Evolutionary conservation across 92 coral and sea anemone species (phyloP).

Genomic region (Pocillopora grandis): DNA sequence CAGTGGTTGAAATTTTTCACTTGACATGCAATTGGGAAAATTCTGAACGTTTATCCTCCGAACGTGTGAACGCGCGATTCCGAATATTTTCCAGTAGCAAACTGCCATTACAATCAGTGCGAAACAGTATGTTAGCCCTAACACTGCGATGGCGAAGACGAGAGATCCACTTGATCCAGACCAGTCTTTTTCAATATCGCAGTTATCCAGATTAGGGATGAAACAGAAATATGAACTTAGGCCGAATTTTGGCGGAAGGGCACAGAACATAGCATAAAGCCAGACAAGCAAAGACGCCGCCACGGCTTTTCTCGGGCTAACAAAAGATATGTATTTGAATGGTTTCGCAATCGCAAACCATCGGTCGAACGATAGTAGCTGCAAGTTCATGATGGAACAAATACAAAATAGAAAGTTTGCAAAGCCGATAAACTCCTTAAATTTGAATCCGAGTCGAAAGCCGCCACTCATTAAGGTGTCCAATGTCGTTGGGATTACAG

Average conservation of each 20-base stretch:
- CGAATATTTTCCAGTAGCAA: constrained; percentile 58
- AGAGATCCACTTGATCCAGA: constrained; percentile 21
- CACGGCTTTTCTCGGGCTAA: constrained; percentile 37
- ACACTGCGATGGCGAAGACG: constrained; percentile 49
- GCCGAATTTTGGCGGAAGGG: constrained; percentile 62
- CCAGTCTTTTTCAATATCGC: constrained; percentile 51
- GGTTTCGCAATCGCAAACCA: constrained; percentile 62
- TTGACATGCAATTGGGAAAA: neutral
- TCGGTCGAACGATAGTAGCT: constrained; percentile 62
- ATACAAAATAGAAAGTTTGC: constrained; percentile 65
- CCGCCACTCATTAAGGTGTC: constrained; percentile 32
- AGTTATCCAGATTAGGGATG: constrained; percentile 57
- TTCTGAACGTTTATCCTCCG: constrained; percentile 39
- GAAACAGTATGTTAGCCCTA: constrained; percentile 55
- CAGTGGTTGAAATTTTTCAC: neutral
- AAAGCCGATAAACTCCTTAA: constrained; percentile 51
- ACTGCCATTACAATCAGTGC: constrained; percentile 46
- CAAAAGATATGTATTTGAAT: constrained; percentile 39
- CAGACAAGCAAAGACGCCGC: constrained; percentile 33
- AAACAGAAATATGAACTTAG: constrained; percentile 66
- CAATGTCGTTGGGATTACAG: constrained; percentile 51
- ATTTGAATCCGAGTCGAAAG: neutral
- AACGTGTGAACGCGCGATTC: constrained; percentile 55
- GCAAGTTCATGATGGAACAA: constrained; percentile 58
- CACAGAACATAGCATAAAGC: constrained; percentile 51